Evolutionary conservation across 1,140 invertebrate genomes (phyloP), one percentile per base, ranked within the genome.

Genomic region (Euwallacea similis): DNA sequence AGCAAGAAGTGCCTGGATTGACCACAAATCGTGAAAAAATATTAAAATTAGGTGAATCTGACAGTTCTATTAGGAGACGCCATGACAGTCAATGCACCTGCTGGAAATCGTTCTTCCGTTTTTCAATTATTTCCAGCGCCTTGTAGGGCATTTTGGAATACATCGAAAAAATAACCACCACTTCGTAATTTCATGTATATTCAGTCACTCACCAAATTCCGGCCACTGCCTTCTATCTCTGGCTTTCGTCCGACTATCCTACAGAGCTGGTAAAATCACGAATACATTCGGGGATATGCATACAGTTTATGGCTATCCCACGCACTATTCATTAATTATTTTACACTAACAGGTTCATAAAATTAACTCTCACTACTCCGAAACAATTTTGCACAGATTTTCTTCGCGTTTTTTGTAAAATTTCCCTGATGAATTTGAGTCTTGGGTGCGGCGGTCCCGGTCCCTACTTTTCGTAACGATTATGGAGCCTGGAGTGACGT

Each of bases 401-500:
- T 75, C 63, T 69, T 62, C 44, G 16, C 33, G 58, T 60, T 74
- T 75, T 74, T 69, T 59, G 44, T 56, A 53, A 55, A 66, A 50
- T 53, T 71, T 67, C 58, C 59, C 59, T 66, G 62, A 42, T 63
- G 55, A 72, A 72, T 67, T 62, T 44, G 47, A 67, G 58, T 76
- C 70, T 72, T 76, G 70, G 73, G 73, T 73, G 73, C 70, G 70
- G 73, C 73, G 73, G 66, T 72, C 66, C 73, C 69, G 73, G 77
- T 76, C 76, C 63, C 71, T 72, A 71, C 78, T 76, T 79, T 76
- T 75, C 72, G 75, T 79, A 79, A 79, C 79, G 77, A 79, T 78
- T 79, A 77, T 76, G 75, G 75, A 78, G 77, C 75, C 74, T 75
- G 75, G 66, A 73, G 74, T 79, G 79, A 79, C 79, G 79, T 79